phyloP scores from a whole-genome alignment of 2,113 vertebrate species.

The Sinocyclocheilus grahami region DNA sequence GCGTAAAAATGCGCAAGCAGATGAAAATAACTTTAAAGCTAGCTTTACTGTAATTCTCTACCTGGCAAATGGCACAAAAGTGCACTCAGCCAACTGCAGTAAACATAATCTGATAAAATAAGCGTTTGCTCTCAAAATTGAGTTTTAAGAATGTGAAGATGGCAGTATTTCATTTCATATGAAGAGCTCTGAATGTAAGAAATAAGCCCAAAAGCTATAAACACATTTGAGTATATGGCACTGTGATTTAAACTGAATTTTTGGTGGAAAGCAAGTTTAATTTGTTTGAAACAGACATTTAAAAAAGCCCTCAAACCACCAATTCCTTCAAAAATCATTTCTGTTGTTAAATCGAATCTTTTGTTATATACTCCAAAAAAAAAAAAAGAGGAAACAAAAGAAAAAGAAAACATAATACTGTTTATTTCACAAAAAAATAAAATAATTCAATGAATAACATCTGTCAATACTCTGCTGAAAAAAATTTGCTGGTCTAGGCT shows the following conservation, averaged over 20 bases:
- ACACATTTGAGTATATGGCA: neutral
- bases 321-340: neutral
- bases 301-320: neutral
- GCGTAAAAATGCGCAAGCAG: conserved; percentile 48
- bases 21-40: conserved; percentile 52
- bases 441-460: neutral
- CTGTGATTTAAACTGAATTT: neutral
- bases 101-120: conserved; percentile 51
- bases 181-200: neutral
- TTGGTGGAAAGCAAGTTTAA: neutral
- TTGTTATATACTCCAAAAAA: too few species aligned
- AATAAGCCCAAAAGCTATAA: conserved; percentile 5
- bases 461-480: neutral
- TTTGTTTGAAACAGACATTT: neutral
- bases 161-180: conserved; percentile 24
- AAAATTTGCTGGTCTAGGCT: too few species aligned
- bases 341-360: neutral
- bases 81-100: conserved; percentile 24
- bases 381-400: too few species aligned
- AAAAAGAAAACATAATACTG: neutral
- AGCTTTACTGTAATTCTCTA: conserved; percentile 30
- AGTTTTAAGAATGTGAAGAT: conserved; percentile 23
- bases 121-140: conserved; percentile 32
- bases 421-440: neutral
- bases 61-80: conserved; percentile 45